Conservation (phyloP, 1,140 invertebrate genomes). For the Metaphire vulgaris region DNA sequence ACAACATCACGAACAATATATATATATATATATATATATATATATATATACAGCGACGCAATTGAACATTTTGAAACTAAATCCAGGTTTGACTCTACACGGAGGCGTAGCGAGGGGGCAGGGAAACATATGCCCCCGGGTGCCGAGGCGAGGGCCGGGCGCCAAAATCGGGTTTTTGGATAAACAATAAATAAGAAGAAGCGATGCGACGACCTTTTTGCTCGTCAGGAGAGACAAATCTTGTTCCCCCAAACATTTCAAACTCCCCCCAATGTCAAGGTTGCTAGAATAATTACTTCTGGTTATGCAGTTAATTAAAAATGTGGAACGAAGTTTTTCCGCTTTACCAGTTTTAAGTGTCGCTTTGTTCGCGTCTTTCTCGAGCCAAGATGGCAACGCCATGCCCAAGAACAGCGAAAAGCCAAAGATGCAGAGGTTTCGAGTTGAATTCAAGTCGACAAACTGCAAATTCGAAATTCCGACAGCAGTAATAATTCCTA, state of each 20-base stretch:
- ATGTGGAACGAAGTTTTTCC: background rate
- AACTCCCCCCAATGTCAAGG: too few species aligned
- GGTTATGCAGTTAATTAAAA: background rate
- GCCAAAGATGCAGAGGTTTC: slow-evolving; percentile 75
- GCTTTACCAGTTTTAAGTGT: slow-evolving; percentile 13
- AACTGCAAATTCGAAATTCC: slow-evolving; percentile 71
- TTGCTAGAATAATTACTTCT: background rate
- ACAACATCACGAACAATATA: background rate
- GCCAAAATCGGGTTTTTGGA: too few species aligned
- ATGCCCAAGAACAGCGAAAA: slow-evolving; percentile 72
- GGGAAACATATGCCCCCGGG: too few species aligned
- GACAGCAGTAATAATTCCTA: slow-evolving; percentile 21
- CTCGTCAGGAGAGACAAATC: too few species aligned
- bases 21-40: background rate
- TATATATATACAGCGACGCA: background rate
- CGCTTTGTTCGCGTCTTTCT: too few species aligned
- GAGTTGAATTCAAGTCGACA: slow-evolving; percentile 65
- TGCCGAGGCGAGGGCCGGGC: too few species aligned
- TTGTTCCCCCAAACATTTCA: too few species aligned
- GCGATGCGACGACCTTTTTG: too few species aligned
- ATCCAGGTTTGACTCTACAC: background rate
- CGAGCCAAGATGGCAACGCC: slow-evolving; percentile 67
- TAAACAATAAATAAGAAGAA: too few species aligned
- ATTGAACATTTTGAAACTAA: background rate
- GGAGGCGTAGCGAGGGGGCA: too few species aligned